Evolutionary conservation across 2,797 vertebrate species (phyloP).

Genomic region (Antrozous pallidus): DNA sequence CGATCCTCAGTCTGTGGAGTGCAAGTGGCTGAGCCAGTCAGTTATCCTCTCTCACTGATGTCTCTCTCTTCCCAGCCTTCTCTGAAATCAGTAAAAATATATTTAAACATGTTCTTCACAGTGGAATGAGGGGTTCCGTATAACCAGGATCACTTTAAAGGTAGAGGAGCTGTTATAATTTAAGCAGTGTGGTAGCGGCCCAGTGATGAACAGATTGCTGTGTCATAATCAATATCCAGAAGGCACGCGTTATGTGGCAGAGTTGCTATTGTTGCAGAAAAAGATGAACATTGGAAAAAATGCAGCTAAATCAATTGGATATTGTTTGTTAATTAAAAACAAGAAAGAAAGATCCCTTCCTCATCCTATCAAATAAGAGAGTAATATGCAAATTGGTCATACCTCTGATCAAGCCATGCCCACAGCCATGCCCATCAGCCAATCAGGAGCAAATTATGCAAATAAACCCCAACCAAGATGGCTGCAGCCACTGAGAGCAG

Average conservation of each 20-base stretch:
- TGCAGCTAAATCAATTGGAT: not conserved
- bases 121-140: not conserved
- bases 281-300: not conserved
- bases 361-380: no score
- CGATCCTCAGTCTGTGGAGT: no score
- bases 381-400: no score
- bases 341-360: not conserved
- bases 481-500: no score
- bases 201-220: not conserved
- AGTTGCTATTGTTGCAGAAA: not conserved
- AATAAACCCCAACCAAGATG: no score
- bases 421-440: no score
- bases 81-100: no score
- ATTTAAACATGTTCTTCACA: not conserved
- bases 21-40: no score
- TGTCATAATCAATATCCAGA: not conserved
- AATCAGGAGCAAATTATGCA: no score
- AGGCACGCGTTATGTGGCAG: not conserved
- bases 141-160: constrained; percentile 7
- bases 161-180: not conserved
- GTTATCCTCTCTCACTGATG: no score
- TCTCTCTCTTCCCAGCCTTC: no score
- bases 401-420: no score
- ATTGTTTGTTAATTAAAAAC: not conserved
- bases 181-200: not conserved